Conservation (phyloP, 2,113 vertebrate species). For the Hystrix cristata region DNA sequence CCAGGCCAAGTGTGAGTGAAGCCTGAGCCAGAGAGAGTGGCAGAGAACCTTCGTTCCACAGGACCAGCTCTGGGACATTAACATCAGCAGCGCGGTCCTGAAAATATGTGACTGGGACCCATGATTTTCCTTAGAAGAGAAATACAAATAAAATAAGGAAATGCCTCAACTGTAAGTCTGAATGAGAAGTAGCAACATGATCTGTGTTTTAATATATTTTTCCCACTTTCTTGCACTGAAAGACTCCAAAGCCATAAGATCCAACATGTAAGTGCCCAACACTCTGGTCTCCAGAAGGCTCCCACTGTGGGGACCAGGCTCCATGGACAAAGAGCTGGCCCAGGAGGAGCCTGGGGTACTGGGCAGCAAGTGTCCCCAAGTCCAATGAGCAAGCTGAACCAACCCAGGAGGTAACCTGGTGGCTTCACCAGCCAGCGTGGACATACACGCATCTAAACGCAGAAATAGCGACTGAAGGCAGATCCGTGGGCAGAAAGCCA, state of each 20-base stretch:
- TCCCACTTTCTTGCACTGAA: neutral
- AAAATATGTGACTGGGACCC: neutral
- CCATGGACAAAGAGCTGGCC: neutral
- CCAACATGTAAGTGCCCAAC: neutral
- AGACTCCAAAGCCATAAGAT: neutral
- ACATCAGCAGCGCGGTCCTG: too few species aligned
- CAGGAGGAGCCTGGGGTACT: accelerated
- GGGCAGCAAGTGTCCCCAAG: neutral
- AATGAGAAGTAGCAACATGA: neutral
- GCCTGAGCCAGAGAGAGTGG: neutral
- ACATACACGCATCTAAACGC: neutral
- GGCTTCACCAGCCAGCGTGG: neutral
- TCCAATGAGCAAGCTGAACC: neutral
- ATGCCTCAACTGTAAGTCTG: neutral
- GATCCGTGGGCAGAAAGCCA: neutral
- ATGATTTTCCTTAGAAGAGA: neutral
- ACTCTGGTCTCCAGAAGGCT: neutral
- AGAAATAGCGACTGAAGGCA: neutral
- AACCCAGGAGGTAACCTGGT: neutral
- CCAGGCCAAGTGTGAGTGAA: too few species aligned
- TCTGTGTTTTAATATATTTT: neutral
- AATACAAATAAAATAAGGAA: neutral
- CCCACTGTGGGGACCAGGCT: neutral
- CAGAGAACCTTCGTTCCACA: neutral
- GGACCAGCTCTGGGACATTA: accelerated